Evolutionary conservation across 2,888 invertebrate species (phyloP).

Genomic region (Pyrocoelia pectoralis): DNA sequence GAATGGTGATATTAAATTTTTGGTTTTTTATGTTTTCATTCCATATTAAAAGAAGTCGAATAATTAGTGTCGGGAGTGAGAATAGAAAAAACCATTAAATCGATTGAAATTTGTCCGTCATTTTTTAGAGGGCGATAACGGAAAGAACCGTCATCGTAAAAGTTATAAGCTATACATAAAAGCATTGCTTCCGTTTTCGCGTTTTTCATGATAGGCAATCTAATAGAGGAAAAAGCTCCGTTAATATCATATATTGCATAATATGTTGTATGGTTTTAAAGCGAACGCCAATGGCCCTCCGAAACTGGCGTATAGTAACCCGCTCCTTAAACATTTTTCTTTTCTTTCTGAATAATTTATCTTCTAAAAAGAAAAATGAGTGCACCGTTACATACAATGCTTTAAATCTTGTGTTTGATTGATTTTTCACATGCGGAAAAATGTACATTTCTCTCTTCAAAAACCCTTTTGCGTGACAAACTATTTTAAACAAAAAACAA

Average conservation of each 20-base stretch:
- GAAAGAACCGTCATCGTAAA: slow-evolving; percentile 16
- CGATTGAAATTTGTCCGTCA: slow-evolving; percentile 5
- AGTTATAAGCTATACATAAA: slow-evolving; percentile 3
- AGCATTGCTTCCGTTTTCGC: slow-evolving; percentile 20
- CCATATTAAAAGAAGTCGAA: neutral
- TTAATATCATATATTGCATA: neutral
- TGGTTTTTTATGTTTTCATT: neutral
- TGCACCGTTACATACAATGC: too few relatives aligned
- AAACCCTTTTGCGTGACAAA: neutral
- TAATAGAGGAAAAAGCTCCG: slow-evolving; percentile 15
- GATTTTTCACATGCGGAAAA: neutral
- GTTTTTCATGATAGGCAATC: neutral
- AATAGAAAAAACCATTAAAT: neutral
- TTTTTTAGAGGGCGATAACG: slow-evolving; percentile 3
- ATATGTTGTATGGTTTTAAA: neutral
- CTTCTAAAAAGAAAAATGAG: too few relatives aligned
- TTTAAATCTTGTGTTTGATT: too few relatives aligned
- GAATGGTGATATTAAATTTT: neutral
- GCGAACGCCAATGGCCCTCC: too few relatives aligned
- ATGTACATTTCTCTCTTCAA: neutral
- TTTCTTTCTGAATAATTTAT: too few relatives aligned
- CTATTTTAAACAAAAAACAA: neutral
- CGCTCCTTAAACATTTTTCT: too few relatives aligned
- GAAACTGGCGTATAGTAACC: too few relatives aligned
- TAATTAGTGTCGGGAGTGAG: neutral